A percentile compares a stretch with the other conserved stretches of the same genome.
These are phyloP conservation scores for Hemicentrotus pulcherrimus DNA, from an alignment of 35 echinoderm and acorn worm species.

Conservation along the genomic window DNA sequence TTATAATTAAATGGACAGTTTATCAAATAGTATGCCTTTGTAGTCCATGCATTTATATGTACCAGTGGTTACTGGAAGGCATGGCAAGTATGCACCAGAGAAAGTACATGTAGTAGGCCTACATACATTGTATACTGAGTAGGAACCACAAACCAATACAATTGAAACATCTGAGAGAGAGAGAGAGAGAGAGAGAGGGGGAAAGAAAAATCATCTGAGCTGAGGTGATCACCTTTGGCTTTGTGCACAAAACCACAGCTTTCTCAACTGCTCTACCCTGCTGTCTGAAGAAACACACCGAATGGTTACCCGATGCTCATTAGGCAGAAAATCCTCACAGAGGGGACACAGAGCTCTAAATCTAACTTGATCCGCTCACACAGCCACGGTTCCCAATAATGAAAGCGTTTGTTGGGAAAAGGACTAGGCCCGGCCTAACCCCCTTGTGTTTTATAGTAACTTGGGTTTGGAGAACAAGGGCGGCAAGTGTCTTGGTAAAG, in stretches of 20 bases:
- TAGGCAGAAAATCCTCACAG: neutral
- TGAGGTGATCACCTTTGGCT: neutral
- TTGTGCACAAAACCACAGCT: neutral
- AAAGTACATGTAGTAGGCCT: too few relatives aligned
- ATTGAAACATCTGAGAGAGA: too few relatives aligned
- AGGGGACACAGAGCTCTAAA: neutral
- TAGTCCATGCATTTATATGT: too few relatives aligned
- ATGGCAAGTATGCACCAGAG: too few relatives aligned
- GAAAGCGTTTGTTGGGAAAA: neutral
- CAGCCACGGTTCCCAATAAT: neutral
- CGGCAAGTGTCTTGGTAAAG: neutral
- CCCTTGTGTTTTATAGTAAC: neutral
- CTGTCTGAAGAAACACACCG: neutral
- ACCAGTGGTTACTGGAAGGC: too few relatives aligned
- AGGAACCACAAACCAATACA: too few relatives aligned
- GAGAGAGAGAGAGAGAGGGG: too few relatives aligned
- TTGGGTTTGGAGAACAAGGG: neutral
- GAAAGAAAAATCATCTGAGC: too few relatives aligned
- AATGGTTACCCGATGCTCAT: neutral
- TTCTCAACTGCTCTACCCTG: neutral
- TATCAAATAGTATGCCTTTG: too few relatives aligned
- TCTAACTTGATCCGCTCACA: neutral
- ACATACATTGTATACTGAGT: too few relatives aligned
- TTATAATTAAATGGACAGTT: too few relatives aligned
- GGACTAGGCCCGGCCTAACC: neutral